Base-by-base conservation (phyloP, 2,797 vertebrate genomes). In the Gymnothorax javanicus region DNA sequence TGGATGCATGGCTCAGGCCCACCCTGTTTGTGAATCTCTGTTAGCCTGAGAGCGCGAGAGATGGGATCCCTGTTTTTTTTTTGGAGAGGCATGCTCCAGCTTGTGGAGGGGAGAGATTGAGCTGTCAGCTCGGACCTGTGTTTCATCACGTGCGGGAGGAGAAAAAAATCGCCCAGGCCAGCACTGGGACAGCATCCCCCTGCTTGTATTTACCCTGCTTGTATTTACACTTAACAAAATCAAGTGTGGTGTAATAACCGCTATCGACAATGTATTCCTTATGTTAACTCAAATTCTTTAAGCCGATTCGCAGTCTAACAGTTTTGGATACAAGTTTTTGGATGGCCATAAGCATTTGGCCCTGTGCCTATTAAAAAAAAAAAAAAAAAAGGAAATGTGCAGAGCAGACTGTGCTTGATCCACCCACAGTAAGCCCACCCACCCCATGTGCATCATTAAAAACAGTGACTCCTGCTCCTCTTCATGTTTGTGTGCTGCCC, bases 401-500 rank as follows among this genome's bases (percentile, higher is more conserved):
- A 9, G 52, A 54, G 77, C 54, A 54, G 50, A 52, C 13, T 23
- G 20, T 25, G 43, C 73, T 33, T 43, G 33, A 25, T 17, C 73
- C 73, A 5, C 13, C 25, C 71, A 9, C 71, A n/a, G 25, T 50
- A 20, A 43, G 33, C 25, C 8, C 67, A 25, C 67, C 33, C 33
- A 33, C 73, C 77, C 77, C 56, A 7, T 33, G 20, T 56, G 77
- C 52, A 81, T 9, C 50, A 33, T 52, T 7, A 12, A 25, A 57
- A 23, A 62, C 27, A 82, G 43, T 25, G 71, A 75, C 62, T 86
- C 60, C 79, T 82, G 87, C 56, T 60, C 69, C 71, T n/a, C 77
- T 86, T 64, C 86, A 84, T 33, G n/a, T 20, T 83, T 69, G 17
- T 83, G 90, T 71, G 87, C 86, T 89, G 87, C 90, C 90, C 82